Base-by-base conservation (phyloP, 92 coral and sea anemone species). In the Isaurus tuberculatus region DNA sequence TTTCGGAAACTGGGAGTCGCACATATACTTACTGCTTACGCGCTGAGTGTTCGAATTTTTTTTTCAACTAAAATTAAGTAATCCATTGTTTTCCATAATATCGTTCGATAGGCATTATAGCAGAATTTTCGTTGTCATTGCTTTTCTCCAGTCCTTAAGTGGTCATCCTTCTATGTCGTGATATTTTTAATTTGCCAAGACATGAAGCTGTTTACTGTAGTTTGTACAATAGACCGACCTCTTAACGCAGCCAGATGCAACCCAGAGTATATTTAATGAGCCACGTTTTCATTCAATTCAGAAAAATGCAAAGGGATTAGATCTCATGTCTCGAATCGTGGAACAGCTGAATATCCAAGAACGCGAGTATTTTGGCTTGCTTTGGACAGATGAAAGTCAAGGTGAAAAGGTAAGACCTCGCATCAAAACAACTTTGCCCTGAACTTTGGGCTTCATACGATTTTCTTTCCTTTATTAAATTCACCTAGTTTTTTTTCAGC, bases 271-370 rank as follows among this genome's bases (percentile, higher is more conserved):
- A 16, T 63, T n/a, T 48, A 32, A 64, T 48, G 37, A 30, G 48
- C 44, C 28, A 3, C 78, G 72, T 77, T 85, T 43, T 14, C 42
- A 32, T 26, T 65, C 58, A 40, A 83, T 73, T 57, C 89, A 97
- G 99, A 97, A 97, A 97, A 94, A 84, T 73, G 98, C 99, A 71
- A 94, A 93, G 68, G 99, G 99, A 8, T 83, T 90, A 51, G 92
- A 92, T 57, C 89, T 97, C 31, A 94, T 97, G 89, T 92, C 87
- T 26, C 86, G 92, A 86, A 92, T 97, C 1, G 92, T 91, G 73
- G 92, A 90, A 51, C 94, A 97, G 70, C 88, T 94, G 49, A 94
- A 91, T 72, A 73, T 97, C 23, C 75, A 95, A 70, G 99, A 97
- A 43, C 88, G 94, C 32, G 99, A 97, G 61, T 97, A 97, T 79